A percentile compares a stretch with the other conserved stretches of the same genome.
phyloP scores from a whole-genome alignment of 2,113 vertebrate genomes.

The Nanger granti region DNA sequence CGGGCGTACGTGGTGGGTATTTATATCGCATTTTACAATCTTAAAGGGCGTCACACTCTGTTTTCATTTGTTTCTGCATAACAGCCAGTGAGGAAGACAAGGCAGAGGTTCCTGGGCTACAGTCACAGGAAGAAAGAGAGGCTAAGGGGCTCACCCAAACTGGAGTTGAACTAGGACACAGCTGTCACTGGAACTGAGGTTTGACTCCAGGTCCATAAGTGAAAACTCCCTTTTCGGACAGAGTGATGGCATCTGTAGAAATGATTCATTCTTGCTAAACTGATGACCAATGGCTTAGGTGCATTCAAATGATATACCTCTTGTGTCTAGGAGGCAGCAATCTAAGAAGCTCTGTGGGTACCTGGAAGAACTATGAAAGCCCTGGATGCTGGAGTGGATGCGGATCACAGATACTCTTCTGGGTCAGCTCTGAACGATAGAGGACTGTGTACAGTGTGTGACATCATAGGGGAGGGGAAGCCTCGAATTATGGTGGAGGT shows the following conservation, averaged over 20 bases:
- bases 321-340: neutral
- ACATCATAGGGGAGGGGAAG: no score
- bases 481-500: neutral
- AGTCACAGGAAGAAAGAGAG: neutral
- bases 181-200: neutral
- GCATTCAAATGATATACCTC: neutral
- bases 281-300: neutral
- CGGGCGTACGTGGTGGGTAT: no score
- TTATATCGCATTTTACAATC: neutral
- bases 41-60: neutral
- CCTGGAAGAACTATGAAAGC: neutral
- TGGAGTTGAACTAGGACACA: neutral
- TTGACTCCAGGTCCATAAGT: neutral
- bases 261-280: neutral
- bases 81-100: neutral
- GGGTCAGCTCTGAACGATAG: neutral
- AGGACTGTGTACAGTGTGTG: neutral
- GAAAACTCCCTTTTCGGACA: neutral
- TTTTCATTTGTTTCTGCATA: neutral
- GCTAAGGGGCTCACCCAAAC: neutral
- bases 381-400: neutral
- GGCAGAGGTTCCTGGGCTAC: neutral
- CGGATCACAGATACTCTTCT: neutral
- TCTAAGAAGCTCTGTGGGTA: neutral
- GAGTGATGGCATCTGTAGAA: neutral